Evolutionary conservation across 53 echinoderm and acorn worm species (phyloP).

Genomic region (Holothuria scabra): DNA sequence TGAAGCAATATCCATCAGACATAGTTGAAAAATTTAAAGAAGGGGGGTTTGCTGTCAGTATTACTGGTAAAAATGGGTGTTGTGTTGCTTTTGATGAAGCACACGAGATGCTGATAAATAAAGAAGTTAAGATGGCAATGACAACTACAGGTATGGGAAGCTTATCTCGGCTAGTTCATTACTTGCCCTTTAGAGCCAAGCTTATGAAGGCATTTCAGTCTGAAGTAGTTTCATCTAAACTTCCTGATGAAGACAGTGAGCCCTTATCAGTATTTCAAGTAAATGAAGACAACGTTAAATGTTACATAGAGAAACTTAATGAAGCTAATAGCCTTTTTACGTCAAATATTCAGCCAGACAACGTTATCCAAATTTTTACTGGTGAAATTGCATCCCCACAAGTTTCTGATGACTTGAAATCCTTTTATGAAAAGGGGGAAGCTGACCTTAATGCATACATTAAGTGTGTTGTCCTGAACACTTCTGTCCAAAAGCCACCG

Average conservation of each 20-base stretch:
- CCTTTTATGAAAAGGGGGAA: too few species aligned
- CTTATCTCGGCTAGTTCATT: background rate
- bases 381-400: slow-evolving; percentile 10
- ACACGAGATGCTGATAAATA: slow-evolving; percentile 75
- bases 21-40: slow-evolving; percentile 48
- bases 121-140: slow-evolving; percentile 63
- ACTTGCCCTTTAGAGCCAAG: slow-evolving; percentile 3
- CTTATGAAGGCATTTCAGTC: background rate
- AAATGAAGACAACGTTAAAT: slow-evolving; percentile 25
- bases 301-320: too few species aligned
- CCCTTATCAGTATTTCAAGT: background rate
- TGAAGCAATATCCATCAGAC: slow-evolving; percentile 35
- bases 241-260: background rate
- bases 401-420: too few species aligned
- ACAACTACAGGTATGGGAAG: slow-evolving; percentile 11
- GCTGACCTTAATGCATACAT: slow-evolving; percentile 20
- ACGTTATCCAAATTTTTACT: slow-evolving; percentile 22
- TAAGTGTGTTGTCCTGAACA: slow-evolving; percentile 23
- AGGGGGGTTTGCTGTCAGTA: too few species aligned
- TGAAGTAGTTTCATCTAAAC: background rate
- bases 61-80: slow-evolving; percentile 47
- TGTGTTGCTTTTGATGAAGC: slow-evolving; percentile 67
- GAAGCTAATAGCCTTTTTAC: too few species aligned
- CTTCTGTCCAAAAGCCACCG: background rate
- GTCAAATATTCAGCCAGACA: background rate